Evolutionary conservation across 2,797 vertebrate species (phyloP).

Genomic region (Tachyglossus aculeatus): DNA sequence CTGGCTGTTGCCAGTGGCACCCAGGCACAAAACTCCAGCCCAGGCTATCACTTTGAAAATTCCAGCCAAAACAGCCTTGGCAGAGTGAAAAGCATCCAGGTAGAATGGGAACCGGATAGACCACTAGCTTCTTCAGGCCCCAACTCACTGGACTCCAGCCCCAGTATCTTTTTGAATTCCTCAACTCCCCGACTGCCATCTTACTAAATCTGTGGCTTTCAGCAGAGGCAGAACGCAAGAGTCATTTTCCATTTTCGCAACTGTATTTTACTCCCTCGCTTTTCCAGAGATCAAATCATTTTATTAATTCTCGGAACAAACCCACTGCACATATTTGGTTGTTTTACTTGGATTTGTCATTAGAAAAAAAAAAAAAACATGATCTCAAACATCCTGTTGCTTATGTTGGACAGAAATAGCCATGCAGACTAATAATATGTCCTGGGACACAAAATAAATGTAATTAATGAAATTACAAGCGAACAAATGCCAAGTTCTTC

Average conservation of each 20-base stretch:
- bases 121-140: too few relatives aligned
- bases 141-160: too few relatives aligned
- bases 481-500: conserved; percentile 12
- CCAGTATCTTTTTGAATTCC: too few relatives aligned
- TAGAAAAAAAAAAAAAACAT: conserved; percentile 4
- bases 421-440: conserved; percentile 2
- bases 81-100: too few relatives aligned
- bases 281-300: background rate
- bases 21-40: too few relatives aligned
- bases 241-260: background rate
- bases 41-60: too few relatives aligned
- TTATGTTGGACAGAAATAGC: conserved; percentile 3
- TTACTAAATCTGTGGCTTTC: too few relatives aligned
- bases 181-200: too few relatives aligned
- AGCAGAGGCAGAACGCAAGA: too few relatives aligned
- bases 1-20: too few relatives aligned
- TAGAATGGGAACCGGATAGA: too few relatives aligned
- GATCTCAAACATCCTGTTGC: conserved; percentile 25
- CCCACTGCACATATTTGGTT: background rate
- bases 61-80: too few relatives aligned
- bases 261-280: background rate
- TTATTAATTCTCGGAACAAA: conserved; percentile 35
- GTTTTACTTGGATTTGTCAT: conserved; percentile 13
- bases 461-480: conserved; percentile 44
- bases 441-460: conserved; percentile 19